These are phyloP conservation scores for Cryptocephalus moraei DNA, from an alignment of 2,888 invertebrate genomes.

Conservation along the genomic window DNA sequence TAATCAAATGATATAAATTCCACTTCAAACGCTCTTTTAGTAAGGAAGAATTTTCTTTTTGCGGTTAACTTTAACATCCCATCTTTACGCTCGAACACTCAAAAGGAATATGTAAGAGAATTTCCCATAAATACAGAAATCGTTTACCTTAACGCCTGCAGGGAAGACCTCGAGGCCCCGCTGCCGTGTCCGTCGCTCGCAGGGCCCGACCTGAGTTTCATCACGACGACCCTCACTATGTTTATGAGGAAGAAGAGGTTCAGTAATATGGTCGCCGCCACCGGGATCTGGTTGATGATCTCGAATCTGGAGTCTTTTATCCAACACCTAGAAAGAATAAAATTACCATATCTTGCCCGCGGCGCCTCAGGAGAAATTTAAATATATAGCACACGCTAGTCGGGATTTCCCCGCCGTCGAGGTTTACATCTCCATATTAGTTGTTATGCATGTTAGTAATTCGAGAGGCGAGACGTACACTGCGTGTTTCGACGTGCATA, in stretches of 20 bases:
- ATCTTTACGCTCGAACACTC: too few species aligned
- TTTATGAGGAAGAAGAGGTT: constrained; percentile 82
- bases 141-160: constrained; percentile 60
- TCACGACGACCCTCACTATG: constrained; percentile 77
- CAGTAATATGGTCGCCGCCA: constrained; percentile 67
- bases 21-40: neutral
- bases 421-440: too few species aligned
- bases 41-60: neutral
- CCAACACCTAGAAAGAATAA: constrained; percentile 32
- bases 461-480: too few species aligned
- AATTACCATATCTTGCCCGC: neutral
- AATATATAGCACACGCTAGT: too few species aligned
- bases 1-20: too few species aligned
- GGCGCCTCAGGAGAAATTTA: too few species aligned
- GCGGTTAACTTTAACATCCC: too few species aligned
- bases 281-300: constrained; percentile 66
- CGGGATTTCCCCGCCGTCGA: too few species aligned
- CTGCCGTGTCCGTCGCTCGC: constrained; percentile 43
- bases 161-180: constrained; percentile 57
- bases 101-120: too few species aligned
- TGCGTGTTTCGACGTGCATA: too few species aligned
- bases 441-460: too few species aligned
- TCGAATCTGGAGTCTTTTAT: constrained; percentile 54
- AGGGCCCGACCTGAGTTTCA: constrained; percentile 68
- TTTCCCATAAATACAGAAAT: neutral